Conservation (phyloP, 1,140 invertebrate species). For the Stegodyphus mimosarum region DNA sequence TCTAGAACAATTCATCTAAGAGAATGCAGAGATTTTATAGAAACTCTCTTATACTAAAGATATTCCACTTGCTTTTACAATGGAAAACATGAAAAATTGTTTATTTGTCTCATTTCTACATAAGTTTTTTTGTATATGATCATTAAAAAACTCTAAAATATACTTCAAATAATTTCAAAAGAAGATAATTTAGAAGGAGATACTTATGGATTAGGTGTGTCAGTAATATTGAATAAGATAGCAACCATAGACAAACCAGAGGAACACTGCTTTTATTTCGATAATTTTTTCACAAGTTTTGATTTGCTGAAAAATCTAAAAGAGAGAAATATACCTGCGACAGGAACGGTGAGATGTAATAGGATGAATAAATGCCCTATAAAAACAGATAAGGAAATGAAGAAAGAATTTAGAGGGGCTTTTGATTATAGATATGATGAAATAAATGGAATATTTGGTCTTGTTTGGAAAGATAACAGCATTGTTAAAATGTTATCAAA, state of each 20-base stretch:
- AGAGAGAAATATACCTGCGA: constrained; percentile 16
- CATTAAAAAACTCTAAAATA: too few species aligned
- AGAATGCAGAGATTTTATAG: too few species aligned
- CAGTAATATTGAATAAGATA: constrained; percentile 16
- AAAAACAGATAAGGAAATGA: constrained; percentile 16
- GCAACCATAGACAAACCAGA: constrained; percentile 15
- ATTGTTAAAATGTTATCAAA: constrained; percentile 17
- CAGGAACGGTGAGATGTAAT: constrained; percentile 15
- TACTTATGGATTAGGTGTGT: constrained; percentile 23
- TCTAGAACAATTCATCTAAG: too few species aligned
- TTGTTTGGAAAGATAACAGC: constrained; percentile 16
- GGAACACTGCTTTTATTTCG: constrained; percentile 13
- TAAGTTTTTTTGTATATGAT: too few species aligned
- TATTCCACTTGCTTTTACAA: too few species aligned
- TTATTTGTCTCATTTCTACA: too few species aligned
- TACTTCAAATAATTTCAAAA: background rate
- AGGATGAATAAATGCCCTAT: constrained; percentile 16
- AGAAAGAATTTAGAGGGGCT: constrained; percentile 16
- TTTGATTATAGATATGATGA: constrained; percentile 16
- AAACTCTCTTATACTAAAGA: too few species aligned
- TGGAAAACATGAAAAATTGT: too few species aligned
- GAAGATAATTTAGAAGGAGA: constrained; percentile 38
- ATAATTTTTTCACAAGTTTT: constrained; percentile 15
- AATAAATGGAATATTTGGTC: constrained; percentile 11
- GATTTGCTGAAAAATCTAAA: constrained; percentile 14